Evolutionary conservation across 92 coral and sea anemone species (phyloP).

Genomic region (Zoanthus solanderi): DNA sequence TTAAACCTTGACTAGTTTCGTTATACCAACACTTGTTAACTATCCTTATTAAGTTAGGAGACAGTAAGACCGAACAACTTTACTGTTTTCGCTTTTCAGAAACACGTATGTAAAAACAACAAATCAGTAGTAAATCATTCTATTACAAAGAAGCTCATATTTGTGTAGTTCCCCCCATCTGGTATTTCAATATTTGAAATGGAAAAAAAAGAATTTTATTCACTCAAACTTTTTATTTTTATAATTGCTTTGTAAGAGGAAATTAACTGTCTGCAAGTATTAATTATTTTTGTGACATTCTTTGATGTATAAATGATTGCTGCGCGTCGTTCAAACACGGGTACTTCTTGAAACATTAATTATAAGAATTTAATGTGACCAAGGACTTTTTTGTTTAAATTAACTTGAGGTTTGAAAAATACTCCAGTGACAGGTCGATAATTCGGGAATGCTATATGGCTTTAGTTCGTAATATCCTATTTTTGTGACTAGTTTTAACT

Average conservation of each 20-base stretch:
- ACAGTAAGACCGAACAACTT: not conserved
- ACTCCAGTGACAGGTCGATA: too few relatives aligned
- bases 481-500: too few relatives aligned
- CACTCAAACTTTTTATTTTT: not conserved
- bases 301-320: not conserved
- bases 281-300: not conserved
- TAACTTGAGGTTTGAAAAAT: too few relatives aligned
- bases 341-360: not conserved
- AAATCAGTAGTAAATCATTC: not conserved
- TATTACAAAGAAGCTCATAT: not conserved
- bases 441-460: too few relatives aligned
- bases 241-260: not conserved
- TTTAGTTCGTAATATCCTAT: too few relatives aligned
- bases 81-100: not conserved
- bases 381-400: too few relatives aligned
- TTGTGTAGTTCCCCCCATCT: not conserved
- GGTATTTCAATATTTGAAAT: not conserved
- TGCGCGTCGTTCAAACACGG: not conserved
- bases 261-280: not conserved
- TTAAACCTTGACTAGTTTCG: not conserved
- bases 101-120: not conserved
- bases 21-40: not conserved
- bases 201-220: not conserved
- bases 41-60: slow-evolving; percentile 16
- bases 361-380: too few relatives aligned